Evolutionary conservation across 2,888 invertebrate genomes (phyloP), one percentile per base, ranked within the genome.

Genomic region (Tanypteryx hageni): DNA sequence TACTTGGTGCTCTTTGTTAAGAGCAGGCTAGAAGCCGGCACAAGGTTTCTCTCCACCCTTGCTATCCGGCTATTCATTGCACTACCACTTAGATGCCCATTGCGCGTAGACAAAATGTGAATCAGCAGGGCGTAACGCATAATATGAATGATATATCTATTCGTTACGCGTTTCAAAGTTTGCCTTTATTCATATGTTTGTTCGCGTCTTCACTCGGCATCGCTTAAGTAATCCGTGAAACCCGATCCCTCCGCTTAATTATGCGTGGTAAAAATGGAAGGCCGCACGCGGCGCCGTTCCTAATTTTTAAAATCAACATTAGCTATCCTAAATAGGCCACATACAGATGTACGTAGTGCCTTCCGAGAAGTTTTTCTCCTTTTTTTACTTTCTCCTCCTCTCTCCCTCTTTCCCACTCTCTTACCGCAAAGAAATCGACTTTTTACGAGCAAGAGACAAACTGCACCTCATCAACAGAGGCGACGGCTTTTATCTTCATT

Each of bases 351-450:
- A 2, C 22, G 3, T 7, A 76, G 44, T 44, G 3, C 76, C 76
- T 27, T 76, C 68, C n/a, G 68, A 22, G 3, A n/a, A 68, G 22
- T 68, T 22, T 68, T 22, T 68, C 27, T 68, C 27, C 22, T 5
- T 27, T 27, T 76, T 9, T 44, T 13, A 0, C 22, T 3, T 22
- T 11, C 22, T 68, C n/a, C 11, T 27, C 22, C 22, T 76, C 22
- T 2, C 22, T 22, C 76, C 13, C 76, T 27, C 27, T 76, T 16
- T 27, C 2, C 76, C 76, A 22, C 22, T 76, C n/a, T 76, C 64
- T 64, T n/a, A 16, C 76, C 76, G 76, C 76, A n/a, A 76, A 76
- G 76, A 76, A 5, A 76, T 76, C 13, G 22, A 76, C 76, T 76
- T 76, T 76, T 76, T 27, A 13, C 11, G 44, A 5, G 44, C 44